These are phyloP conservation scores for Lepus townsendii DNA, from an alignment of 2,797 vertebrate genomes.

Conservation along the genomic window DNA sequence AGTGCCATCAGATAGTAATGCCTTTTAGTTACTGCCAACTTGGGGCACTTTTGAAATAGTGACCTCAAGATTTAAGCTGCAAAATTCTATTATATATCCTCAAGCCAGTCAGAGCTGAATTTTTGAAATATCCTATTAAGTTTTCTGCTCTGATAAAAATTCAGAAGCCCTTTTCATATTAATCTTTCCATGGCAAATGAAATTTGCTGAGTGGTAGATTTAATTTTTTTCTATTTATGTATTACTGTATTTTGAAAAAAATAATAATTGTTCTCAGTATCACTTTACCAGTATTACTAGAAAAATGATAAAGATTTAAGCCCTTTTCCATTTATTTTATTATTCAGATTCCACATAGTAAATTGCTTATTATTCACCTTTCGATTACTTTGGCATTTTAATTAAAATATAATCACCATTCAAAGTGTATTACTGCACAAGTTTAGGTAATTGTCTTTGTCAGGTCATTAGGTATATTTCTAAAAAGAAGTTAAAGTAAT, in stretches of 20 bases:
- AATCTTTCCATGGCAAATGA: slow-evolving; percentile 78
- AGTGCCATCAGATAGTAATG: slow-evolving; percentile 71
- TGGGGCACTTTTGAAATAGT: slow-evolving; percentile 74
- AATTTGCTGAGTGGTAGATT: slow-evolving; percentile 74
- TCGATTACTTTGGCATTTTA: slow-evolving; percentile 76
- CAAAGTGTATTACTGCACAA: slow-evolving; percentile 38
- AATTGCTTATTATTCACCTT: slow-evolving; percentile 74
- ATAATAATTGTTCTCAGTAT: slow-evolving; percentile 71
- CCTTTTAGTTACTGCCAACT: slow-evolving; percentile 74
- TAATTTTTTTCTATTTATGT: slow-evolving; percentile 80
- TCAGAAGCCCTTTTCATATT: slow-evolving; percentile 81
- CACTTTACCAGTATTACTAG: slow-evolving; percentile 70
- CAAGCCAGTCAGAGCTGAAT: slow-evolving; percentile 74
- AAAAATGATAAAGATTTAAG: slow-evolving; percentile 63
- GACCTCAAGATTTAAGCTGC: slow-evolving; percentile 70
- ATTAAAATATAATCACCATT: slow-evolving; percentile 80
- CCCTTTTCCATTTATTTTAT: slow-evolving; percentile 45
- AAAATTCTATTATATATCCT: slow-evolving; percentile 84
- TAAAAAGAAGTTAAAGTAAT: slow-evolving; percentile 40
- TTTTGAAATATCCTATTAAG: slow-evolving; percentile 84
- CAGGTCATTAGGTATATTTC: slow-evolving; percentile 63
- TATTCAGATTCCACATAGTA: slow-evolving; percentile 25
- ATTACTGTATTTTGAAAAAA: slow-evolving; percentile 70
- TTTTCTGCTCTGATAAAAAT: slow-evolving; percentile 84
- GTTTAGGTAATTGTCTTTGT: slow-evolving; percentile 74